A percentile compares a stretch with the other conserved stretches of the same genome.
phyloP scores from a whole-genome alignment of 2,113 vertebrate species.

The Bolborhynchus lineola region DNA sequence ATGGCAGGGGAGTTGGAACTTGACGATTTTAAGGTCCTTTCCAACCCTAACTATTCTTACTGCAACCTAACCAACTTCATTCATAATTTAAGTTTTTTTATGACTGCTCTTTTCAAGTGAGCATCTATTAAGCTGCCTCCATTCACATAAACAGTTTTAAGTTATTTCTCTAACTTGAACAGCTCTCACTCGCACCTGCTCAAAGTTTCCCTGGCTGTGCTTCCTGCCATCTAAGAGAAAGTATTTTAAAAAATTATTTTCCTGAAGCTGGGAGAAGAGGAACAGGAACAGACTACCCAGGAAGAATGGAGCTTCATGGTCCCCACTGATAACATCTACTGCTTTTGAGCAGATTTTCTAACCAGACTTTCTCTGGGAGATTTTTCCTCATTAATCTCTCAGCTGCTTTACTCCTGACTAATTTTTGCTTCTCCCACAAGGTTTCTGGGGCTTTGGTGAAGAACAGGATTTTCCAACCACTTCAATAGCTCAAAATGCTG shows the following conservation, averaged over 20 bases:
- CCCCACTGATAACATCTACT: background rate
- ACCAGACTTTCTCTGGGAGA: background rate
- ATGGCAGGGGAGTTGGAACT: background rate
- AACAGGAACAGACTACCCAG: background rate
- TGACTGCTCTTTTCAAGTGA: background rate
- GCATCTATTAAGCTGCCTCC: background rate
- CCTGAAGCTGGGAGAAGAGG: background rate
- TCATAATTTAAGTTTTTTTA: background rate
- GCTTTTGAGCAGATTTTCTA: background rate
- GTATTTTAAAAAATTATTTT: background rate
- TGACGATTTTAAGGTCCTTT: background rate
- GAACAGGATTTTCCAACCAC: background rate
- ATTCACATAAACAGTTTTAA: background rate
- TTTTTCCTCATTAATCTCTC: background rate
- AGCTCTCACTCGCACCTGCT: background rate
- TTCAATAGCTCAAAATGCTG: background rate
- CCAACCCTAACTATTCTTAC: background rate
- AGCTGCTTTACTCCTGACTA: background rate
- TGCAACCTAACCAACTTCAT: background rate
- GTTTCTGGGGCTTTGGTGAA: background rate
- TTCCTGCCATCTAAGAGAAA: background rate
- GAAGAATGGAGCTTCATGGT: background rate
- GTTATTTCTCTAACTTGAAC: background rate
- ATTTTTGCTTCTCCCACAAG: background rate
- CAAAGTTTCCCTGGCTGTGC: background rate